Evolutionary conservation across 2,888 invertebrate species (phyloP), one percentile per base, ranked within the genome.

Genomic region (Dichetophora obliterata): DNA sequence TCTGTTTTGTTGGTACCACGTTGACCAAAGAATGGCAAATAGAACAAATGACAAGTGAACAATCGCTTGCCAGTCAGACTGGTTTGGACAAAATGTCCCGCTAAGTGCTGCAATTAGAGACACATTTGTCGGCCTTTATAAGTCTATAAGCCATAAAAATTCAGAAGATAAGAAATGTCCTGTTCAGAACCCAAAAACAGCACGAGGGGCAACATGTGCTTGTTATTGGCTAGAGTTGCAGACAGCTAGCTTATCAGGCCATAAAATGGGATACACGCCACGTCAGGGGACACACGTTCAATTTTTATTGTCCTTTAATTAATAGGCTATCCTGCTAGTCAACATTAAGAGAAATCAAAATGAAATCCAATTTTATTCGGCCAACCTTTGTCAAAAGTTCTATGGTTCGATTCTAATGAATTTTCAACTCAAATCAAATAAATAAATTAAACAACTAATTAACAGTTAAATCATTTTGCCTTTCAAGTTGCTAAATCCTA

Each of bases 71-170:
- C 24, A 50, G 52, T 34, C 31, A n/a, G 19, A 24, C 14, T 3
- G 34, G 16, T 8, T 14, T 1, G 16, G 48, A 74, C 31, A 63
- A 77, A 80, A 80, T 80, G 79, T 82, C 80, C 80, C 80, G 81
- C 82, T 80, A 82, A 80, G 82, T 80, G 82, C 77, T 70, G 79
- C 80, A 82, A 81, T 82, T 81, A 82, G 81, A 77, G 78, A 59
- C 77, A 79, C 79, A 82, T 82, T 82, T 82, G 80, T 80, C 82
- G 79, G 80, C 80, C 76, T 79, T 81, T 81, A 78, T 79, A 43
- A 65, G 24, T 37, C 6, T 19, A 22, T n/a, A 27, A 31, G 31
- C 9, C 19, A 69, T 27, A 50, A 27, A 43, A 31, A 27, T 27
- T 43, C 16, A 61, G 22, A 50, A 48, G 59, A 34, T n/a, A n/a